phyloP scores from a whole-genome alignment of 2,113 vertebrate species.

The Anseranas semipalmata region DNA sequence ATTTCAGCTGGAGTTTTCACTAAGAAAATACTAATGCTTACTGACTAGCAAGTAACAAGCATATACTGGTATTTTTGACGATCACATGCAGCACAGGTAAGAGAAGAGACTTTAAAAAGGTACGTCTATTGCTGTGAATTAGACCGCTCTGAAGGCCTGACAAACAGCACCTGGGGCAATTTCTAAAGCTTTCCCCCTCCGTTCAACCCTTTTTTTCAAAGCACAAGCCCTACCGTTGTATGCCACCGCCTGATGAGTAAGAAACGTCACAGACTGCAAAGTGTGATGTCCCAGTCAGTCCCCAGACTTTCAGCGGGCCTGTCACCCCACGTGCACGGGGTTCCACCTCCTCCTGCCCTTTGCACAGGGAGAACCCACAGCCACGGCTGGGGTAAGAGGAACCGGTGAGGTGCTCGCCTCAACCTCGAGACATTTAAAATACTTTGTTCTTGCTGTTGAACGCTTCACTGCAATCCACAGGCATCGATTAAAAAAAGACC shows the following conservation, averaged over 20 bases:
- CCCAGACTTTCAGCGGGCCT: background rate
- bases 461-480: background rate
- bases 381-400: rapidly evolving
- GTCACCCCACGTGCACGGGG: background rate
- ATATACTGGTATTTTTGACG: background rate
- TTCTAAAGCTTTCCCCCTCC: background rate
- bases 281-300: rapidly evolving
- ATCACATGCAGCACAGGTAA: background rate
- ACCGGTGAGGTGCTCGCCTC: background rate
- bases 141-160: background rate
- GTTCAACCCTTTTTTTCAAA: background rate
- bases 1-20: background rate
- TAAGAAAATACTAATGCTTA: background rate
- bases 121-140: background rate
- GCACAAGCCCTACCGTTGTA: background rate
- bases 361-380: background rate
- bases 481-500: background rate
- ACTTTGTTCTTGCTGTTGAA: background rate
- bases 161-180: background rate
- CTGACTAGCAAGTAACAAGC: background rate
- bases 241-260: background rate
- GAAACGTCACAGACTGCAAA: background rate
- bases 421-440: background rate
- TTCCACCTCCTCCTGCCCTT: background rate
- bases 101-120: background rate